Evolutionary conservation across 2,888 invertebrate genomes (phyloP), one percentile per base, ranked within the genome.

Genomic region (Mechanitis messenoides): DNA sequence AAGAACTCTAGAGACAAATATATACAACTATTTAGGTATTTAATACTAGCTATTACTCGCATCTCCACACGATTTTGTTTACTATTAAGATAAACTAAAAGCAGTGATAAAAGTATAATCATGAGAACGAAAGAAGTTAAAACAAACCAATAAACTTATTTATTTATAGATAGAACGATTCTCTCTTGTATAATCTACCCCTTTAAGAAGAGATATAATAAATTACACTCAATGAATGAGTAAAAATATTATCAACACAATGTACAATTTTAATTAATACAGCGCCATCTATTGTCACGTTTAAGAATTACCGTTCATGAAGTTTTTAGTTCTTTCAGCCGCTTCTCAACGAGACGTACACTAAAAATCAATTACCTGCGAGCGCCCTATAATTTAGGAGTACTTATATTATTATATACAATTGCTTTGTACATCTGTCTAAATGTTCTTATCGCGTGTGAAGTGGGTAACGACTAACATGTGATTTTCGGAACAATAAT

Each of bases 391-490:
- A 78, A 80, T 82, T 77, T 76, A 64, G 63, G 61, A 68, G 71
- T 75, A 71, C 72, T 76, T 75, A 75, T 42, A 42, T 42, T 42
- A 42, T 42, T 42, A 42, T 67, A 65, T 61, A 61, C 67, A 70
- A 69, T 63, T 68, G 70, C 59, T 61, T 60, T 56, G 69, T 72
- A 70, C 75, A 73, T 72, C 74, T 75, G 76, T 72, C 72, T 69
- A 79, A 81, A 81, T 80, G 80, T 66, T 71, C 65, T 70, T 72
- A 75, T 82, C 71, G 81, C 81, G 81, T 82, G 81, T 73, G 71
- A 73, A 71, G 59, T 57, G 61, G 47, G 53, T 42, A 68, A 20
- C 20, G 20, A 20, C 20, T 20, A 20, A 60, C 58, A 59, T 61
- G 63, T 65, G 66, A 69, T 66, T 68, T 65, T 62, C 55, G 67